These are phyloP conservation scores for Epiblema foenella DNA, from an alignment of 2,888 invertebrate species.

Conservation along the genomic window DNA sequence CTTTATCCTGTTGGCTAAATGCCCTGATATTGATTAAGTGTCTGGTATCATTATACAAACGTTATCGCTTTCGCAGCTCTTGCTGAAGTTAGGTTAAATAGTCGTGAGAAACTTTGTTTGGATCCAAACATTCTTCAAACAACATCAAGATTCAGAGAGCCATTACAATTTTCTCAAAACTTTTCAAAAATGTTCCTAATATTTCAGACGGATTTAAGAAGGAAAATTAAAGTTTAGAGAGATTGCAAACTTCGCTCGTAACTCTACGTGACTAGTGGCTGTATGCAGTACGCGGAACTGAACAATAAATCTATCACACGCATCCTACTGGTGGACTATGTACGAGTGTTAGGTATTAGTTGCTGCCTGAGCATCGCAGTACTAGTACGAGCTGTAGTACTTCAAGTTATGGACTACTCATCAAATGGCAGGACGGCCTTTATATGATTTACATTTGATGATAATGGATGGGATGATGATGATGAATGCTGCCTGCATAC, in stretches of 20 bases:
- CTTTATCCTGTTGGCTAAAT: too few species aligned
- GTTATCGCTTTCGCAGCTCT: background rate
- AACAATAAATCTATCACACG: conserved; percentile 44
- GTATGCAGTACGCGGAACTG: conserved; percentile 38
- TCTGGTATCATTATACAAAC: too few species aligned
- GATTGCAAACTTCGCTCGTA: conserved; percentile 39
- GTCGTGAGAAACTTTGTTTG: conserved; percentile 7
- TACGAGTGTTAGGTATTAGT: conserved; percentile 40
- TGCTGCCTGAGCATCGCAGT: conserved; percentile 16
- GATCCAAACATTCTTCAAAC: background rate
- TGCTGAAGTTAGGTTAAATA: background rate
- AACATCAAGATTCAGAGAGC: conserved; percentile 25
- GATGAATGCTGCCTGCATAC: too few species aligned
- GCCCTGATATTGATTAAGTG: too few species aligned
- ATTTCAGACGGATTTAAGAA: conserved; percentile 26
- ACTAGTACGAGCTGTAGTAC: background rate
- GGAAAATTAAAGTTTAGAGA: conserved; percentile 34
- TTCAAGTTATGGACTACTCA: background rate
- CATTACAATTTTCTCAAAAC: conserved; percentile 23
- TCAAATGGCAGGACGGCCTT: too few species aligned
- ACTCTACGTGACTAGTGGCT: conserved; percentile 40
- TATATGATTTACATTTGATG: too few species aligned
- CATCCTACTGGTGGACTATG: conserved; percentile 35
- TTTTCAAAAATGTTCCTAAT: conserved; percentile 15
- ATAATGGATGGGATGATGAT: too few species aligned